Percentiles rank a stretch among this genome's conserved stretches.
Conservation (phyloP, 1,140 invertebrate species). For the Meteorus sp. region DNA sequence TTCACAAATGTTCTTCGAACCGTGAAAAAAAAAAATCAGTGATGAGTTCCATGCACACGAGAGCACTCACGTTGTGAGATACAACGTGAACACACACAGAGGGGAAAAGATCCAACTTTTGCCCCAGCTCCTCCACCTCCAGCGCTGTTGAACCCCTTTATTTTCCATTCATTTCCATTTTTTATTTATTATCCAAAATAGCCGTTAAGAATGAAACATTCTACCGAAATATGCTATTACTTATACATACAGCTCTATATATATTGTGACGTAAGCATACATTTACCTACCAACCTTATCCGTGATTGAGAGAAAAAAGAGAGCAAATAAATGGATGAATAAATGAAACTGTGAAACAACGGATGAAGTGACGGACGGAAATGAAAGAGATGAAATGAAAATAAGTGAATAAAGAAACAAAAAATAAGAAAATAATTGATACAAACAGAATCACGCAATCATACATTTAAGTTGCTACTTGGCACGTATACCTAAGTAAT, state of each 20-base stretch:
- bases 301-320: conserved; percentile 21
- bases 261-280: conserved; percentile 57
- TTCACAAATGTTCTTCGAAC: no score
- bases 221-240: conserved; percentile 59
- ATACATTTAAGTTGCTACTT: conserved; percentile 62
- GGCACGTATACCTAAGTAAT: conserved; percentile 61
- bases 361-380: conserved; percentile 6
- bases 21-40: neutral
- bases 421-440: conserved; percentile 11
- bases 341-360: neutral
- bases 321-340: conserved; percentile 1
- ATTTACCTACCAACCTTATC: conserved; percentile 41
- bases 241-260: conserved; percentile 60
- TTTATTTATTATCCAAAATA: conserved; percentile 34
- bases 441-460: conserved; percentile 57
- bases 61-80: neutral
- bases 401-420: conserved; percentile 8
- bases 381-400: neutral
- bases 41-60: neutral
- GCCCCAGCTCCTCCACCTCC: neutral
- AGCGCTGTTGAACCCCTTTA: conserved; percentile 26
- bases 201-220: conserved; percentile 58
- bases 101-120: neutral
- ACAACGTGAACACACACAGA: conserved; percentile 9
- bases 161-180: conserved; percentile 25